Evolutionary conservation across 2,797 vertebrate genomes (phyloP).

Genomic region (Pipistrellus pipistrellus): DNA sequence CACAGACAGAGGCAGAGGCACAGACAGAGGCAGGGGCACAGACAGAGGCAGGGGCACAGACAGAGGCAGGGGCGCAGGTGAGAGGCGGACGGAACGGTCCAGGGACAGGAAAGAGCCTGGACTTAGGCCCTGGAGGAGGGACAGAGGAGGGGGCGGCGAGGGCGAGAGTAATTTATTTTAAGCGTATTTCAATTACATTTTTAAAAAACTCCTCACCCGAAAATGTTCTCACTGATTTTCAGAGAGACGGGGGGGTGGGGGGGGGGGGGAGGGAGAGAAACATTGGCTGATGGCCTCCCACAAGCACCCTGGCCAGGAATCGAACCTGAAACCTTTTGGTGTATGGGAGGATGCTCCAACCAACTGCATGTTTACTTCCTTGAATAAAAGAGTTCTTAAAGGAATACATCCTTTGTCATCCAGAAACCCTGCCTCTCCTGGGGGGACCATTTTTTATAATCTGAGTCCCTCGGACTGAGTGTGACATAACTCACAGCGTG

Average conservation of each 20-base stretch:
- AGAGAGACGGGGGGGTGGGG: background rate
- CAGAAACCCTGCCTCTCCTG: slow-evolving; percentile 13
- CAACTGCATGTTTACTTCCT: background rate
- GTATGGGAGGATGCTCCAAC: background rate
- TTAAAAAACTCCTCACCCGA: background rate
- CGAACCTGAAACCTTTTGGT: background rate
- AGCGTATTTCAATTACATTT: background rate
- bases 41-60: too few species aligned
- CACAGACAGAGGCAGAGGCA: too few species aligned
- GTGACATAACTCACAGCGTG: slow-evolving; percentile 3
- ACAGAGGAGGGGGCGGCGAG: accelerated
- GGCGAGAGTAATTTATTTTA: background rate
- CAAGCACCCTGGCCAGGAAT: background rate
- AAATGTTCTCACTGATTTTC: background rate
- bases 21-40: background rate
- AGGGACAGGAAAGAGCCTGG: background rate
- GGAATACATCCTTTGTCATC: background rate
- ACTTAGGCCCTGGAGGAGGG: background rate
- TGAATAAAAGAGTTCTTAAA: slow-evolving; percentile 19
- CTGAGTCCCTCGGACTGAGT: slow-evolving; percentile 3
- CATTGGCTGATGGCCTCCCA: background rate
- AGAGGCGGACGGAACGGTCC: background rate
- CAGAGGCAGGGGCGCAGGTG: background rate
- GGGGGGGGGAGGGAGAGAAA: background rate
- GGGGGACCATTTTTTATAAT: slow-evolving; percentile 5